Evolutionary conservation across 2,113 vertebrate genomes (phyloP).

Genomic region (Glaucomys volans): DNA sequence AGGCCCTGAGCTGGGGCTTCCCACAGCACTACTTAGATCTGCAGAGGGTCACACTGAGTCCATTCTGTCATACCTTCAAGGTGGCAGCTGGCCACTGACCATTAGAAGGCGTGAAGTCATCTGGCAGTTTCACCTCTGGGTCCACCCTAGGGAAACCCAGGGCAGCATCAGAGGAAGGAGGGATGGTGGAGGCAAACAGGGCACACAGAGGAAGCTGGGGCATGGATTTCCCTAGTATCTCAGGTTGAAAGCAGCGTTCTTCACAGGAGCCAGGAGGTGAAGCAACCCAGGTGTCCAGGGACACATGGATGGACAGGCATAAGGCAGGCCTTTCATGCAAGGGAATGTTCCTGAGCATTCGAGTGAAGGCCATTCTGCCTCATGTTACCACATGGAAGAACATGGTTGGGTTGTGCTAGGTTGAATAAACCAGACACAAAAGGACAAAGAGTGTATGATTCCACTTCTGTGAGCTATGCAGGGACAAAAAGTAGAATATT

Average conservation of each 20-base stretch:
- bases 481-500: too few relatives aligned
- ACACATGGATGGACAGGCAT: background rate
- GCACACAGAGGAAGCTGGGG: too few relatives aligned
- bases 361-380: background rate
- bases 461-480: too few relatives aligned
- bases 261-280: background rate
- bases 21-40: background rate
- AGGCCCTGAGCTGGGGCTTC: background rate
- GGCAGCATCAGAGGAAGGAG: too few relatives aligned
- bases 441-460: background rate
- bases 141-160: background rate
- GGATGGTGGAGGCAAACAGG: too few relatives aligned
- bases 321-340: rapidly evolving
- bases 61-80: background rate
- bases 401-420: background rate
- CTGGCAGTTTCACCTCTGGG: background rate
- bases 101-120: background rate
- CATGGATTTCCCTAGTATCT: too few relatives aligned
- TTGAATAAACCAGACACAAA: background rate
- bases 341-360: too few relatives aligned
- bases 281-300: background rate
- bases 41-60: too few relatives aligned
- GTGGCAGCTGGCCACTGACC: background rate
- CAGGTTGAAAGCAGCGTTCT: background rate
- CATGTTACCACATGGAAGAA: background rate